Evolutionary conservation across 1,140 invertebrate genomes (phyloP).

Genomic region (Drosophila teissieri): DNA sequence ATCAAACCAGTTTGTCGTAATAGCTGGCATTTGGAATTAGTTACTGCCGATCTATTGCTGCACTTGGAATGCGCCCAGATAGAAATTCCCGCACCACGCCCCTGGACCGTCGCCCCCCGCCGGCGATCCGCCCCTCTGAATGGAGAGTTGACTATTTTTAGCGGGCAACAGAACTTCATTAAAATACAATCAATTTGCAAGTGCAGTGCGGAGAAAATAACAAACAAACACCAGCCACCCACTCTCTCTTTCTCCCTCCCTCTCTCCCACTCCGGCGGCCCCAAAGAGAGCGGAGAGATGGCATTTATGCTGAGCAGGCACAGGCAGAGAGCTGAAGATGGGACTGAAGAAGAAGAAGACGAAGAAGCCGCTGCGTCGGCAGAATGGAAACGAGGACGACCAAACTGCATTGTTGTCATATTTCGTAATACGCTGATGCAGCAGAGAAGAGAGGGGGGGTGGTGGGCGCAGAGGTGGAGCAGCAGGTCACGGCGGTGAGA

Average conservation of each 20-base stretch:
- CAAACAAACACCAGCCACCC: constrained; percentile 68
- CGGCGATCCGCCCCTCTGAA: background rate
- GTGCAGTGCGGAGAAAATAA: constrained; percentile 54
- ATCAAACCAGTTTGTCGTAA: constrained; percentile 75
- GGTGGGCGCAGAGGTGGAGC: background rate
- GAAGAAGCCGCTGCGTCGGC: constrained; percentile 52
- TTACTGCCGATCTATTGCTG: constrained; percentile 41
- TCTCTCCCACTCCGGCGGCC: background rate
- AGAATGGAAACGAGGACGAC: constrained; percentile 78
- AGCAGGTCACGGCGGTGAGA: constrained; percentile 55
- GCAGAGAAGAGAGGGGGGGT: constrained; percentile 41
- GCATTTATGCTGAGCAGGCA: constrained; percentile 56
- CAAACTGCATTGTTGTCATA: constrained; percentile 84
- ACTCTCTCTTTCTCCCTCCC: constrained; percentile 19
- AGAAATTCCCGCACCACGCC: constrained; percentile 67
- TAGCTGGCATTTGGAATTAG: constrained; percentile 71
- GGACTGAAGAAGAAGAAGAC: constrained; percentile 19
- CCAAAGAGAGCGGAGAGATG: constrained; percentile 30
- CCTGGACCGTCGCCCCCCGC: constrained; percentile 15
- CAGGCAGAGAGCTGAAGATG: constrained; percentile 26
- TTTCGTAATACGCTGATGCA: constrained; percentile 81
- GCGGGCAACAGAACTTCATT: constrained; percentile 55
- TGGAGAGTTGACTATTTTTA: constrained; percentile 64
- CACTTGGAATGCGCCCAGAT: constrained; percentile 60
- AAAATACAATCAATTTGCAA: constrained; percentile 77